A percentile compares a stretch with the other conserved stretches of the same genome.
Conservation (phyloP, 2,888 invertebrate genomes). For the Coecobrya sp. region DNA sequence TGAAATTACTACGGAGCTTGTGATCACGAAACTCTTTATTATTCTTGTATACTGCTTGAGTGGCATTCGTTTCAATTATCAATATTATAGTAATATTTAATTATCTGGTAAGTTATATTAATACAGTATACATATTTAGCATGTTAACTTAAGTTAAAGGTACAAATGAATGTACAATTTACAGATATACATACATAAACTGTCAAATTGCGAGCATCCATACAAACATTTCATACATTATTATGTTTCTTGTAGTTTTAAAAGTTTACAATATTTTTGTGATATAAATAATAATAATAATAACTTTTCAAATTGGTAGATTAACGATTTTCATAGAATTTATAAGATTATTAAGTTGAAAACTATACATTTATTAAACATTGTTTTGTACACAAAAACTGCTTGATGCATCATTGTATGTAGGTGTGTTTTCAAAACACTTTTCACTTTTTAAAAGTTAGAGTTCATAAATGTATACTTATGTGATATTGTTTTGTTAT, state of each 20-base stretch:
- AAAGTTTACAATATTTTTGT: conserved; percentile 11
- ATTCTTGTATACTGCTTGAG: conserved; percentile 70
- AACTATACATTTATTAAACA: background rate
- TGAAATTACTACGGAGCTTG: background rate
- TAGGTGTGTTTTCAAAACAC: conserved; percentile 43
- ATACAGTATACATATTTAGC: background rate
- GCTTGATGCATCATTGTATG: conserved; percentile 17
- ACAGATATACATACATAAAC: background rate
- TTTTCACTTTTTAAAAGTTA: background rate
- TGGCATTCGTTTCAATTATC: conserved; percentile 54
- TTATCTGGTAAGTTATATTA: background rate
- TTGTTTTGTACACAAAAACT: conserved; percentile 38
- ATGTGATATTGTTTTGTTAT: background rate
- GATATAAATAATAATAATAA: background rate
- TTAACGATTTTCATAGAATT: background rate
- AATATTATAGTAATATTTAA: conserved; percentile 4
- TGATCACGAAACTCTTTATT: conserved; percentile 58
- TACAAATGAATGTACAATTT: conserved; percentile 47
- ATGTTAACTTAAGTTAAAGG: conserved; percentile 42
- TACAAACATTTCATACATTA: conserved; percentile 3
- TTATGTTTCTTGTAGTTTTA: background rate
- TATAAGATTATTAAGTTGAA: background rate
- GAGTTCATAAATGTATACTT: background rate
- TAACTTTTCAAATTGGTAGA: background rate
- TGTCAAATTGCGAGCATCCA: background rate